Conservation (phyloP, 1,140 invertebrate genomes). For the Pseudoatta argentina region DNA sequence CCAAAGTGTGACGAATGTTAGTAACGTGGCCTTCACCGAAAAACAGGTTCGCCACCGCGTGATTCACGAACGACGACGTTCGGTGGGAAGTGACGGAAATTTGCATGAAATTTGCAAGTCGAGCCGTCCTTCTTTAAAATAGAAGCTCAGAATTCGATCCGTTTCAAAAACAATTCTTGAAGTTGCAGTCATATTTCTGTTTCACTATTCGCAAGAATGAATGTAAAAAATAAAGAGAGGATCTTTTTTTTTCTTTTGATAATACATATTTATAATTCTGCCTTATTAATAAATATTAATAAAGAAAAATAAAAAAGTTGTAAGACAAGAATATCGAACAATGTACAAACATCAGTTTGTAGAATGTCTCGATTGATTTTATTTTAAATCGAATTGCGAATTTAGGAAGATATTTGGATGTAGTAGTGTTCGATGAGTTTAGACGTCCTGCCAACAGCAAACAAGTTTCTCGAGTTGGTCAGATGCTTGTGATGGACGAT, state of each 20-base stretch:
- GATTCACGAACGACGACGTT: slow-evolving; percentile 24
- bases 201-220: neutral
- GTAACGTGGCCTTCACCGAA: slow-evolving; percentile 28
- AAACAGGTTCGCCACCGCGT: slow-evolving; percentile 47
- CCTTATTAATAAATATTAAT: neutral
- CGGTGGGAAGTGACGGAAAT: slow-evolving; percentile 40
- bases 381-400: neutral
- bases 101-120: slow-evolving; percentile 40
- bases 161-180: neutral
- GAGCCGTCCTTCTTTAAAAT: slow-evolving; percentile 9
- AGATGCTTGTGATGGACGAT: slow-evolving; percentile 36
- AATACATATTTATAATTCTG: neutral
- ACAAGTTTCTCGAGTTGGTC: slow-evolving; percentile 37
- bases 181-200: neutral
- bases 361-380: neutral
- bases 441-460: neutral
- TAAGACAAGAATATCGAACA: neutral
- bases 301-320: neutral
- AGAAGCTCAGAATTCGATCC: neutral
- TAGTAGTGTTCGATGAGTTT: neutral
- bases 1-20: slow-evolving; percentile 9
- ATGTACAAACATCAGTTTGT: too few species aligned
- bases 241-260: neutral
- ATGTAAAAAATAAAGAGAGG: neutral
- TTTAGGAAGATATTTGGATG: neutral